Conservation (phyloP, 2,797 vertebrate genomes). For the Pygocentrus nattereri region DNA sequence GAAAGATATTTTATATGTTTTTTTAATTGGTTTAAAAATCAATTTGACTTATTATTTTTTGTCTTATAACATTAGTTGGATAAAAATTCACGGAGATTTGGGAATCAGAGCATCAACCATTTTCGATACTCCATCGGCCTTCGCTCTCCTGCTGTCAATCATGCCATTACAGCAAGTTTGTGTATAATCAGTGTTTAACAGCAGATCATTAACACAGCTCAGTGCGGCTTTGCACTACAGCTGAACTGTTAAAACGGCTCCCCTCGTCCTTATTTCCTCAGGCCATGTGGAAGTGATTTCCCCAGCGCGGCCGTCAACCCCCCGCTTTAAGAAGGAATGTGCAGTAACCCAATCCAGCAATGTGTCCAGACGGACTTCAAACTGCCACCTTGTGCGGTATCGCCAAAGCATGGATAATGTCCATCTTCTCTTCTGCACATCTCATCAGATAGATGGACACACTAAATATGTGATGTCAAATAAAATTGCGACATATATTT, state of each 20-base stretch:
- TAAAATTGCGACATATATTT: no score
- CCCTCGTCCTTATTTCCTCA: constrained; percentile 24
- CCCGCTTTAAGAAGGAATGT: constrained; percentile 34
- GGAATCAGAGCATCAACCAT: no score
- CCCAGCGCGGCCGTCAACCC: constrained; percentile 36
- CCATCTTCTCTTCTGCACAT: no score
- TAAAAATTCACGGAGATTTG: neutral
- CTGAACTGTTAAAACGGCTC: constrained; percentile 2
- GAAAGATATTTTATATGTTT: no score
- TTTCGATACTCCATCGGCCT: neutral
- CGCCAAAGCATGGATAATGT: neutral
- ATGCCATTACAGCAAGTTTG: constrained; percentile 16
- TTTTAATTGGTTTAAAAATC: no score
- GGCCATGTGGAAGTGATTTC: constrained; percentile 29
- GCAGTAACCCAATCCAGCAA: constrained; percentile 28
- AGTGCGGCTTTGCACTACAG: constrained; percentile 9
- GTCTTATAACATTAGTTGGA: neutral
- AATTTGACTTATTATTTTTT: no score
- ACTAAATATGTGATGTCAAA: no score
- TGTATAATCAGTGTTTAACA: constrained; percentile 23
- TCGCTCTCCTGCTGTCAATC: neutral
- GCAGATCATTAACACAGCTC: constrained; percentile 39
- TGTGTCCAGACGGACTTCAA: neutral
- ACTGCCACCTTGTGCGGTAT: neutral
- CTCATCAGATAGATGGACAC: no score